A percentile compares a stretch with the other conserved stretches of the same genome.
phyloP scores from a whole-genome alignment of 1,140 invertebrate species.

The Subanguina moxae region DNA sequence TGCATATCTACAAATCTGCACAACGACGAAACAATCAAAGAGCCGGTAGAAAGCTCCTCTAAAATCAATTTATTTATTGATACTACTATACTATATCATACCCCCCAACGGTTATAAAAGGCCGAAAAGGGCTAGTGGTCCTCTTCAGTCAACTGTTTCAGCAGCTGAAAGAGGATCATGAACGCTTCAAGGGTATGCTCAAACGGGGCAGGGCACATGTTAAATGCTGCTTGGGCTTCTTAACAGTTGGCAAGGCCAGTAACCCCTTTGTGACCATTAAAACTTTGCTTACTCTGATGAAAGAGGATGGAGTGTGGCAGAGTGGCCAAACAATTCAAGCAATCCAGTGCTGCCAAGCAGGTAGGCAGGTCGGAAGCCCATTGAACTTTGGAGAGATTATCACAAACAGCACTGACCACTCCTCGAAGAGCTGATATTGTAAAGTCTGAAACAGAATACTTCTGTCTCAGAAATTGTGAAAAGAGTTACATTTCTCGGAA shows the following conservation, averaged over 20 bases:
- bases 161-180: too few relatives aligned
- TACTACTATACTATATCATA: too few relatives aligned
- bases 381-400: slow-evolving; percentile 51
- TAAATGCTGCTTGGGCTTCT: too few relatives aligned
- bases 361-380: slow-evolving; percentile 47
- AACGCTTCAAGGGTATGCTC: too few relatives aligned
- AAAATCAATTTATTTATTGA: slow-evolving; percentile 31
- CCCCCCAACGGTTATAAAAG: too few relatives aligned
- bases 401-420: slow-evolving; percentile 53
- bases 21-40: slow-evolving; percentile 68
- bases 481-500: slow-evolving; percentile 14
- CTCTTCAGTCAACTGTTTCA: too few relatives aligned
- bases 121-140: too few relatives aligned
- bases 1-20: slow-evolving; percentile 81
- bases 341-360: slow-evolving; percentile 52
- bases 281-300: slow-evolving; percentile 45
- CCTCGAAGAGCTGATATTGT: slow-evolving; percentile 39
- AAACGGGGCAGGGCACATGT: too few relatives aligned
- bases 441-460: slow-evolving; percentile 17
- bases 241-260: too few relatives aligned
- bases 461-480: background rate
- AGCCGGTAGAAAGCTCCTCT: slow-evolving; percentile 88
- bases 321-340: slow-evolving; percentile 46
- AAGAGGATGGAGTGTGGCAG: slow-evolving; percentile 49
- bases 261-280: too few relatives aligned